phyloP scores from a whole-genome alignment of 2,888 invertebrate genomes.

The Zygothrica quintamaculata region DNA sequence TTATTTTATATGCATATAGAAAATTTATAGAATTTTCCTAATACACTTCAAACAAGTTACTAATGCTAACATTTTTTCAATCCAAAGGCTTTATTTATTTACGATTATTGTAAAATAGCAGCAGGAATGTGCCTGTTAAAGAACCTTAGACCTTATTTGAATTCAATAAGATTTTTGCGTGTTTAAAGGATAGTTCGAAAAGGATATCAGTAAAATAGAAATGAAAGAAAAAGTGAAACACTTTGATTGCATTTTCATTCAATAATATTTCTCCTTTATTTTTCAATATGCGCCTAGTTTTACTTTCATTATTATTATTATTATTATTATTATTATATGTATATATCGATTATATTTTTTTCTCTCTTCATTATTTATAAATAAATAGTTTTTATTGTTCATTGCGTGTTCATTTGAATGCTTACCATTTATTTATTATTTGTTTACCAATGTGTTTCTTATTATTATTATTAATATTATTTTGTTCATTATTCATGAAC shows the following conservation, averaged over 20 bases:
- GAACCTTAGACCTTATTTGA: no score
- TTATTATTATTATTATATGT: constrained; percentile 29
- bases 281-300: constrained; percentile 80
- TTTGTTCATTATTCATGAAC: constrained; percentile 13
- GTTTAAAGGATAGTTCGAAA: no score
- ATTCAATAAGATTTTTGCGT: no score
- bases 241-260: constrained; percentile 47
- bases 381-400: constrained; percentile 73
- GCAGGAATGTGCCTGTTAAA: no score
- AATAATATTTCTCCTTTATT: constrained; percentile 79
- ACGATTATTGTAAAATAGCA: not conserved
- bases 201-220: no score
- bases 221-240: not conserved
- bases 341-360: constrained; percentile 73
- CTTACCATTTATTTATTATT: constrained; percentile 42
- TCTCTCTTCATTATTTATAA: constrained; percentile 65
- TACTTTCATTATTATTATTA: constrained; percentile 61
- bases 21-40: constrained; percentile 61
- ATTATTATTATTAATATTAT: constrained; percentile 10
- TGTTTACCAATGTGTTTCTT: constrained; percentile 31
- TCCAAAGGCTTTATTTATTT: constrained; percentile 30
- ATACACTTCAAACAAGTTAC: constrained; percentile 53
- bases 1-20: constrained; percentile 53
- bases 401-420: constrained; percentile 66
- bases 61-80: constrained; percentile 27